These are phyloP conservation scores for Carterocephalus palaemon DNA, from an alignment of 2,888 invertebrate species.

Conservation along the genomic window DNA sequence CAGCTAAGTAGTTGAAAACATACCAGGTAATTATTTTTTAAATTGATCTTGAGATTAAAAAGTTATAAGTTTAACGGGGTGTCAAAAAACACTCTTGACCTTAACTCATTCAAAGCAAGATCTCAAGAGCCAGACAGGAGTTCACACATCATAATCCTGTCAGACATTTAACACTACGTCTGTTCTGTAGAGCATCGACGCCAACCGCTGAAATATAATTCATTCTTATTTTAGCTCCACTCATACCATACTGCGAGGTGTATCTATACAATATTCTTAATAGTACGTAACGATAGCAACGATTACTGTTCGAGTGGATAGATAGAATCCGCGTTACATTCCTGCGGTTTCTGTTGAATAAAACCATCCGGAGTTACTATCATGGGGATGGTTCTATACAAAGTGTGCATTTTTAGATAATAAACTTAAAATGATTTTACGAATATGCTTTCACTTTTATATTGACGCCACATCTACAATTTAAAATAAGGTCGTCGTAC, in stretches of 20 bases:
- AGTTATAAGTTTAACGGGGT: too few relatives aligned
- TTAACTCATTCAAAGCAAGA: not conserved
- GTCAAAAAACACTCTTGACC: not conserved
- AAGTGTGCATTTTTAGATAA: too few relatives aligned
- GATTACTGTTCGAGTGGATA: conserved; percentile 10
- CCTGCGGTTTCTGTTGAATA: conserved; percentile 4
- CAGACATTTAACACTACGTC: conserved; percentile 53
- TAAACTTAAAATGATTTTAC: too few relatives aligned
- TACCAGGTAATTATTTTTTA: too few relatives aligned
- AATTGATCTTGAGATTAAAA: too few relatives aligned
- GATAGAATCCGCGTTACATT: conserved; percentile 15
- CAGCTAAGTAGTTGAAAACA: too few relatives aligned
- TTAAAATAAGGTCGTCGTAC: too few relatives aligned
- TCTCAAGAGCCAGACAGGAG: conserved; percentile 8
- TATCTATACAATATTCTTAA: conserved; percentile 27
- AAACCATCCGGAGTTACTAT: not conserved
- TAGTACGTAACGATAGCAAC: too few relatives aligned
- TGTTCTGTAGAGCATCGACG: conserved; percentile 61
- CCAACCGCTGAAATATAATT: conserved; percentile 36
- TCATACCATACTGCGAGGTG: conserved; percentile 31
- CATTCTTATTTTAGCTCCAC: conserved; percentile 39
- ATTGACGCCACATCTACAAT: too few relatives aligned
- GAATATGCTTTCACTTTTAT: too few relatives aligned
- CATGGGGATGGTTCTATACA: too few relatives aligned
- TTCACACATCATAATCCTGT: conserved; percentile 48